Base-by-base conservation (phyloP, 2,888 invertebrate species). In the Endomychus coccineus region DNA sequence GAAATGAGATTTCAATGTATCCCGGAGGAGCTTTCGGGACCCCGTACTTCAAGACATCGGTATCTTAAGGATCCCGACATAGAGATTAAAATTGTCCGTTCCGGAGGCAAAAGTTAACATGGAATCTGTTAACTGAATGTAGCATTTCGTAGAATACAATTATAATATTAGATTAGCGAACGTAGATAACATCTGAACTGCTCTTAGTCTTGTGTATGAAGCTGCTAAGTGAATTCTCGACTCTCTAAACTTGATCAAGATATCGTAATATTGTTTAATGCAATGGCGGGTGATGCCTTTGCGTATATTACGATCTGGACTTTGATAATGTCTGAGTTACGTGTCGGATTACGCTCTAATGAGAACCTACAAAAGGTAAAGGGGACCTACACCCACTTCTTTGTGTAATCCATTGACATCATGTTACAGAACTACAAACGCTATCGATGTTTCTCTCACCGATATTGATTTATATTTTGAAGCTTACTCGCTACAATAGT, bases 111-210 rank as follows among this genome's bases (percentile, higher is more conserved):
- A 61, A 61, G 63, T 64, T 64, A 63, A 62, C 61, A 57, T 54
- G 56, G 59, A 63, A 65, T 62, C 63, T 59, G 64, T 61, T 67
- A 67, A 67, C 65, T 65, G 62, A 61, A 64, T 58, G 64, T 59
- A 62, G 59, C 66, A 64, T 66, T 64, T 64, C 64, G 54, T 52
- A 58, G 62, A 64, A 67, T 66, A 65, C 66, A 67, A 67, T 67
- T 67, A 67, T 65, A 67, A 67, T 67, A 67, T 67, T 67, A 67
- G 65, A 67, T 67, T 66, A 67, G 63, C 57, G 56, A 50, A 39
- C 41, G 42, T 44, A 53, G 61, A 59, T 60, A 61, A 58, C 56
- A 61, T 61, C 59, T 51, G 45, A 43, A 49, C 45, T 49, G 49
- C 52, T 52, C 50, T 55, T 46, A 47, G 44, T 50, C 47, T 42